Conservation (phyloP, 2,888 invertebrate species). For the Cataglyphis rosenhaueri region DNA sequence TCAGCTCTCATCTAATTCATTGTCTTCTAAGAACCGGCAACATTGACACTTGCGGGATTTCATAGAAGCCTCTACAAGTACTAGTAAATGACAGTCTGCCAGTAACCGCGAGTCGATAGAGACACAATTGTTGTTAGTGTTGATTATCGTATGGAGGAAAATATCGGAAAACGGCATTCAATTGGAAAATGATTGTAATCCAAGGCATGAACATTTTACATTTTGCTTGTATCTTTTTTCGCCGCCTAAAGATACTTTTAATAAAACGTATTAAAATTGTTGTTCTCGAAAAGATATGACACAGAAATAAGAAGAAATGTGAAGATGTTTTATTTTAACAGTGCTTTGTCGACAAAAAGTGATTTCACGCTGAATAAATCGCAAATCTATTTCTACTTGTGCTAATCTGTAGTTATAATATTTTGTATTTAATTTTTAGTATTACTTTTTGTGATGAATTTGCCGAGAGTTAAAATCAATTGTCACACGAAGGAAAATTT, state of each 20-base stretch:
- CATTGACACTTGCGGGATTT: constrained; percentile 80
- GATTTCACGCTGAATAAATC: constrained; percentile 4
- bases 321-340: not conserved
- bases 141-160: constrained; percentile 16
- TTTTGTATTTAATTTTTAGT: not conserved
- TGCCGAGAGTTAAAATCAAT: not conserved
- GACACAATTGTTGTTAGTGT: constrained; percentile 36
- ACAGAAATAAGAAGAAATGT: not conserved
- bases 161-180: not conserved
- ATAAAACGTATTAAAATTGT: not conserved
- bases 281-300: not conserved
- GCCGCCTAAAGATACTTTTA: not conserved
- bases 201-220: constrained; percentile 65
- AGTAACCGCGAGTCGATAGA: constrained; percentile 72
- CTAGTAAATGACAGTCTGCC: constrained; percentile 77
- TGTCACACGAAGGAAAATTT: not conserved
- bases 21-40: constrained; percentile 78
- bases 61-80: constrained; percentile 80
- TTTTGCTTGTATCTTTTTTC: not conserved
- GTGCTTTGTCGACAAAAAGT: not conserved
- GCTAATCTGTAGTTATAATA: constrained; percentile 21
- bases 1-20: constrained; percentile 11
- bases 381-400: not conserved
- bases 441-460: not conserved
- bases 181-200: constrained; percentile 66